Conservation (phyloP, 30 jellyfish, hydroid and myxozoan genomes). For the Rhopilema esculentum region DNA sequence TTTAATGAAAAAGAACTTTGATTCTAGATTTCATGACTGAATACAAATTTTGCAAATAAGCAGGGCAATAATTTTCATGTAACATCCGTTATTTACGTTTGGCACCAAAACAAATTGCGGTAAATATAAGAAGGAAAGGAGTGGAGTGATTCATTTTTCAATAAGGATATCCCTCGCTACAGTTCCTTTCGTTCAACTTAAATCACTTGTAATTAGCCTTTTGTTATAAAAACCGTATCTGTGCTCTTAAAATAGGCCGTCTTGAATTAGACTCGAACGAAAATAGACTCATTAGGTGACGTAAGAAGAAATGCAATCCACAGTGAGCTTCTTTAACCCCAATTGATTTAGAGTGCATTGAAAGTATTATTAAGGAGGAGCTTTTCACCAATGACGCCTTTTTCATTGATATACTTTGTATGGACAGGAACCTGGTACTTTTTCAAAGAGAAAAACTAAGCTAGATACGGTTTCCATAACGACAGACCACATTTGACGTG, state of each 20-base stretch:
- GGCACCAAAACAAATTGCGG: conserved; percentile 35
- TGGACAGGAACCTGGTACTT: background rate
- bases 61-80: background rate
- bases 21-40: background rate
- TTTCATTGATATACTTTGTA: background rate
- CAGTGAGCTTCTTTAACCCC: background rate
- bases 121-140: conserved; percentile 53
- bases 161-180: conserved; percentile 56
- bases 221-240: background rate
- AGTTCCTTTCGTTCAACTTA: background rate
- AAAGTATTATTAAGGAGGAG: background rate
- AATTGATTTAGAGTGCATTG: background rate
- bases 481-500: background rate
- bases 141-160: conserved; percentile 39
- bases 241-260: background rate
- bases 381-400: background rate
- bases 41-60: background rate
- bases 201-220: conserved; percentile 52
- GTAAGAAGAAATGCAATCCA: background rate
- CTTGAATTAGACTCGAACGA: background rate
- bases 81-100: background rate
- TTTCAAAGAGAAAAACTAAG: background rate
- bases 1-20: too few relatives aligned
- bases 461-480: background rate
- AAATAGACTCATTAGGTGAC: background rate